phyloP scores from a whole-genome alignment of 2,797 vertebrate species.

The Helarctos malayanus region DNA sequence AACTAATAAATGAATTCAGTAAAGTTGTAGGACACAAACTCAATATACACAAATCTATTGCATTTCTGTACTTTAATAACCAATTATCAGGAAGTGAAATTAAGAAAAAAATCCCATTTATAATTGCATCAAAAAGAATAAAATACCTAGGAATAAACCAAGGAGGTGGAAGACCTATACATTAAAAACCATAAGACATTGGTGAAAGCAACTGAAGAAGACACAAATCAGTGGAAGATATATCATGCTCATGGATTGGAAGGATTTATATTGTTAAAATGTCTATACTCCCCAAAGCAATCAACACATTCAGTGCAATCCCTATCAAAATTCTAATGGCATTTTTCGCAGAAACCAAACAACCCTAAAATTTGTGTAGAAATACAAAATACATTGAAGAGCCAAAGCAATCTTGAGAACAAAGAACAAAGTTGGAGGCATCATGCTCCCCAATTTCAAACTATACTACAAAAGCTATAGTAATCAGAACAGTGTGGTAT shows the following conservation, averaged over 20 bases:
- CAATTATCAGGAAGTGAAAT: background rate
- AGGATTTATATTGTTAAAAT: background rate
- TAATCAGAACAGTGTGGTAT: background rate
- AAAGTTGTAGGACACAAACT: background rate
- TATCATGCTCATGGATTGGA: background rate
- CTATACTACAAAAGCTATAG: background rate
- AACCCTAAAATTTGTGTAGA: background rate
- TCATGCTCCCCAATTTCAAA: background rate
- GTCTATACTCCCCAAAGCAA: background rate
- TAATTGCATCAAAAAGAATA: background rate
- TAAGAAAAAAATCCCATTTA: background rate
- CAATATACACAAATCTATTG: background rate
- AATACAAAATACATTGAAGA: background rate
- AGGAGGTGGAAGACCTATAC: background rate
- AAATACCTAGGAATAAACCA: background rate
- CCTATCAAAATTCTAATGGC: background rate
- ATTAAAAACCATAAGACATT: background rate
- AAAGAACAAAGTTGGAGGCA: background rate
- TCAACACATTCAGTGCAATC: rapidly evolving
- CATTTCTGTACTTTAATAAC: background rate
- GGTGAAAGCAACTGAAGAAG: background rate
- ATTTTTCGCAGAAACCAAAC: background rate
- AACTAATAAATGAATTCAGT: background rate
- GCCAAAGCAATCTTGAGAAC: background rate
- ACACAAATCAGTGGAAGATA: background rate